phyloP scores from a whole-genome alignment of 2,888 invertebrate species.

The Luperina testacea region DNA sequence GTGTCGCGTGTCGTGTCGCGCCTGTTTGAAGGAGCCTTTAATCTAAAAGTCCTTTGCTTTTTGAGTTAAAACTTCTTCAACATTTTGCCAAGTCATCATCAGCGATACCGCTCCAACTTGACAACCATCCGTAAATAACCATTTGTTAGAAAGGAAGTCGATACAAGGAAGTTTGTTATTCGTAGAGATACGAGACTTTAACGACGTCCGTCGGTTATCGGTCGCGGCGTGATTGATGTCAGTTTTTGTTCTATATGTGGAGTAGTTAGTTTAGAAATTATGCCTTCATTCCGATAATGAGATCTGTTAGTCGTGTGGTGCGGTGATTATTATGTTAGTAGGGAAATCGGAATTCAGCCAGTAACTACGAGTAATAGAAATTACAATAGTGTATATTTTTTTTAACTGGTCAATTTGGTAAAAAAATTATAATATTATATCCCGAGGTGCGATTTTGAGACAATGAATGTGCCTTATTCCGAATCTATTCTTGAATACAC shows the following conservation, averaged over 20 bases:
- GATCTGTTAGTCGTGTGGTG: conserved; percentile 7
- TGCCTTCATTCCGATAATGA: conserved; percentile 36
- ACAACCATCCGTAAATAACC: conserved; percentile 54
- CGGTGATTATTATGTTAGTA: conserved; percentile 15
- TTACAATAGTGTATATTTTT: not conserved
- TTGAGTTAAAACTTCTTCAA: conserved; percentile 9
- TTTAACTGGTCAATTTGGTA: not conserved
- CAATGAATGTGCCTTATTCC: not conserved
- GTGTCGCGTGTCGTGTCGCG: too few relatives aligned
- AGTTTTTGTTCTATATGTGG: conserved; percentile 42
- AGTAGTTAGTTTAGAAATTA: conserved; percentile 39
- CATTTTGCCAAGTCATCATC: conserved; percentile 32
- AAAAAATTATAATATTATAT: not conserved
- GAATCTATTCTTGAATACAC: not conserved
- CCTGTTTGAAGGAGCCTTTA: too few relatives aligned
- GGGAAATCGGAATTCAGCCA: not conserved
- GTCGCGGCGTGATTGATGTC: conserved; percentile 68
- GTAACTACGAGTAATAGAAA: not conserved
- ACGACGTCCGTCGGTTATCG: conserved; percentile 69
- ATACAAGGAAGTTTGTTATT: conserved; percentile 62
- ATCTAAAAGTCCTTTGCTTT: not conserved
- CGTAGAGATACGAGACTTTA: conserved; percentile 62
- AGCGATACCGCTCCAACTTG: conserved; percentile 18
- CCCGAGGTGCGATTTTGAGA: not conserved
- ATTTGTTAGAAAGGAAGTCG: conserved; percentile 58